A percentile compares a stretch with the other conserved stretches of the same genome.
phyloP scores from a whole-genome alignment of 2,888 invertebrate genomes.

The Scaptodrosophila latifasciaeformis region DNA sequence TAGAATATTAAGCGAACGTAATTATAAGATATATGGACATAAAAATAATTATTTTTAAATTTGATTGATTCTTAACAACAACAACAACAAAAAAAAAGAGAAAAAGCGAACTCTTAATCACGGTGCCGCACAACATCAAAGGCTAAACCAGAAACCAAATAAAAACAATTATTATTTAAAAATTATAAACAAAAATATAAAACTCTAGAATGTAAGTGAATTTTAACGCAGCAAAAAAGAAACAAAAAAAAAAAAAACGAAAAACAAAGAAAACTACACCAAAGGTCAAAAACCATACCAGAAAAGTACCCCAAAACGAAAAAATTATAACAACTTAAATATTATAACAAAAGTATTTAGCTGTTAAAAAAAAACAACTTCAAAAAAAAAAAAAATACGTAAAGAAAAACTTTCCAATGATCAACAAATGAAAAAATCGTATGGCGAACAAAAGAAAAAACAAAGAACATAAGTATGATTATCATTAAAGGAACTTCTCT shows the following conservation, averaged over 20 bases:
- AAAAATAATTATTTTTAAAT: constrained; percentile 31
- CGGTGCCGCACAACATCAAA: constrained; percentile 49
- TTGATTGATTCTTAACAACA: constrained; percentile 63
- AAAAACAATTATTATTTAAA: constrained; percentile 52
- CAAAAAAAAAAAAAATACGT: constrained; percentile 24
- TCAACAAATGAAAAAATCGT: constrained; percentile 24
- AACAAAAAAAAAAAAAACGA: constrained; percentile 33
- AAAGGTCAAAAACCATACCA: constrained; percentile 38
- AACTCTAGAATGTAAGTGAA: constrained; percentile 54
- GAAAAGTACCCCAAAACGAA: constrained; percentile 21
- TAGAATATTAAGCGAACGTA: constrained; percentile 55
- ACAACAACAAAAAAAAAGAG: no score
- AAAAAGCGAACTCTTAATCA: constrained; percentile 53
- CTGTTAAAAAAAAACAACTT: constrained; percentile 58
- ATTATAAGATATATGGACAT: constrained; percentile 60
- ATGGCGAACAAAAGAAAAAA: constrained; percentile 38
- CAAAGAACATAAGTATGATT: constrained; percentile 59
- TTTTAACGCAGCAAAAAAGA: constrained; percentile 56
- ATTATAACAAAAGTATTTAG: constrained; percentile 60
- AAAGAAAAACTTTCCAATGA: constrained; percentile 30
- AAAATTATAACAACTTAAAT: constrained; percentile 35
- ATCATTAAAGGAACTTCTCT: constrained; percentile 68
- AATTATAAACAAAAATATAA: constrained; percentile 17
- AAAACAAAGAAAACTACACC: constrained; percentile 23
- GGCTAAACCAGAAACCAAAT: constrained; percentile 56